A percentile compares a stretch with the other conserved stretches of the same genome.
Evolutionary conservation across 1,140 invertebrate genomes (phyloP).

Genomic region (Bombus polaris): DNA sequence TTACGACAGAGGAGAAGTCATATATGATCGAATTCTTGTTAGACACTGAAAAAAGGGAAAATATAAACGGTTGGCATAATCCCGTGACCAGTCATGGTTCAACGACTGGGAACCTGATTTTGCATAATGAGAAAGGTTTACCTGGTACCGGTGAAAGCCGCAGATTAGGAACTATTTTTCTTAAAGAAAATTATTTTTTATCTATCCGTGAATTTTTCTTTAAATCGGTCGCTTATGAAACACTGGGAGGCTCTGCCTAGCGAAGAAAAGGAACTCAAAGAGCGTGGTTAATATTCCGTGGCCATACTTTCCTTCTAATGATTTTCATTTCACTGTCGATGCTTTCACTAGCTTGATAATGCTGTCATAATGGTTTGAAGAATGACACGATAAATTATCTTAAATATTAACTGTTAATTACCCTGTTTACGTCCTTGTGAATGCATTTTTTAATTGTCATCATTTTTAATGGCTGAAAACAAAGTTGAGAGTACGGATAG

Average conservation of each 20-base stretch:
- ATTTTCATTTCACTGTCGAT: slow-evolving; percentile 36
- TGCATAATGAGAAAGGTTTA: slow-evolving; percentile 33
- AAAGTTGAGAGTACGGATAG: too few species aligned
- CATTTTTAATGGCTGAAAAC: not conserved
- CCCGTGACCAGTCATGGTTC: slow-evolving; percentile 26
- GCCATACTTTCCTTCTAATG: slow-evolving; percentile 7
- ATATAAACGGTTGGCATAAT: not conserved
- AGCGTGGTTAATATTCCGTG: slow-evolving; percentile 33
- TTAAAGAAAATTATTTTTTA: not conserved
- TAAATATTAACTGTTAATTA: not conserved
- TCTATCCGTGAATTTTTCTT: not conserved
- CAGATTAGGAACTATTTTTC: slow-evolving; percentile 3
- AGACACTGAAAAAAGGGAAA: not conserved
- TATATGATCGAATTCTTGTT: not conserved
- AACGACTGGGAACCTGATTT: slow-evolving; percentile 49
- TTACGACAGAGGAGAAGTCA: not conserved
- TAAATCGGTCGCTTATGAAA: not conserved
- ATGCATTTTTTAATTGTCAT: too few species aligned
- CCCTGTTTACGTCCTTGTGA: not conserved
- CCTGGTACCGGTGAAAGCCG: slow-evolving; percentile 41
- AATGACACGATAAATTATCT: not conserved
- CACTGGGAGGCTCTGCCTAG: not conserved
- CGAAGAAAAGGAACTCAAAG: slow-evolving; percentile 4
- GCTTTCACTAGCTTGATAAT: slow-evolving; percentile 35
- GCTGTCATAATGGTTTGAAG: not conserved